A percentile compares a stretch with the other conserved stretches of the same genome.
Conservation (phyloP, 1,140 invertebrate species). For the Drosophila saltans region DNA sequence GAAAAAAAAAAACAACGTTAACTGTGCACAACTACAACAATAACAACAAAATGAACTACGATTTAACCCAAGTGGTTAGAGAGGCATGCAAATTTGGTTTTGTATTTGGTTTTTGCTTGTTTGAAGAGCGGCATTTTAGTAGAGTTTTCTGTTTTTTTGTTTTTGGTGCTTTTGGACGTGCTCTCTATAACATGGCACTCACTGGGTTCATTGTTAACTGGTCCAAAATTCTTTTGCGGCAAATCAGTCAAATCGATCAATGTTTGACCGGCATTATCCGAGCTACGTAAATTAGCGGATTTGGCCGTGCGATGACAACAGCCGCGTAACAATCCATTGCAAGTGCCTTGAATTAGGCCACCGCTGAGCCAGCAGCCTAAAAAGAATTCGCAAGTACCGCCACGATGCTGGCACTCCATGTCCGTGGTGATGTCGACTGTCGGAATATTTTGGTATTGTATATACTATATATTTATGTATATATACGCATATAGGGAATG, state of each 20-base stretch:
- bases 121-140: conserved; percentile 8
- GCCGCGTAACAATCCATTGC: conserved; percentile 92
- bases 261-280: conserved; percentile 76
- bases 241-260: conserved; percentile 82
- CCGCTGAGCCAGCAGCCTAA: conserved; percentile 95
- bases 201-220: conserved; percentile 90
- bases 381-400: conserved; percentile 95
- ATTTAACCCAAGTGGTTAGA: conserved; percentile 53
- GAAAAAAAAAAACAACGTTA: conserved; percentile 39
- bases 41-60: conserved; percentile 38
- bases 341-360: conserved; percentile 93
- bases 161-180: conserved; percentile 54
- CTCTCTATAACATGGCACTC: conserved; percentile 83
- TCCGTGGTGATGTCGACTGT: conserved; percentile 83
- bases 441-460: conserved; percentile 24
- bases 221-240: conserved; percentile 86
- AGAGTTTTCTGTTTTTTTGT: conserved; percentile 4
- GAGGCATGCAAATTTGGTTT: conserved; percentile 51
- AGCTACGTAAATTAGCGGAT: conserved; percentile 86
- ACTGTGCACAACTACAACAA: conserved; percentile 46
- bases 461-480: background rate
- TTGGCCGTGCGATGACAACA: conserved; percentile 93
- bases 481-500: conserved; percentile 25
- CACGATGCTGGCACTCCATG: conserved; percentile 85
- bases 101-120: conserved; percentile 8